Evolutionary conservation across 2,113 vertebrate species (phyloP).

Genomic region (Oenanthe oenanthe): DNA sequence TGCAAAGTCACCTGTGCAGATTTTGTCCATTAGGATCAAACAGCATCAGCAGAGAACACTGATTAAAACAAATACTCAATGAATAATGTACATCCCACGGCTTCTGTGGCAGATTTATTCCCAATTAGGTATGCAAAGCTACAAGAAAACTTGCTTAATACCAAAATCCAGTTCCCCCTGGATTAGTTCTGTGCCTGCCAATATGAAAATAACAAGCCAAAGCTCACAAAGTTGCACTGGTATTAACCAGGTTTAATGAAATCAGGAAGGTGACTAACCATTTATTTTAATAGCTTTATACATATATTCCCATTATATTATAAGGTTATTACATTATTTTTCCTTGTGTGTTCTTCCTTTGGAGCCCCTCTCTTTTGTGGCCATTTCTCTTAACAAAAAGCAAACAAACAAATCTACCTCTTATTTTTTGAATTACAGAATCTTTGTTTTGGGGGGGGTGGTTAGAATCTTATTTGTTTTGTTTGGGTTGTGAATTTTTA

Average conservation of each 20-base stretch:
- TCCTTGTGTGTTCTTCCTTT: neutral
- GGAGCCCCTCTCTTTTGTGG: neutral
- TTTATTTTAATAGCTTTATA: neutral
- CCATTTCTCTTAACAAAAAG: neutral
- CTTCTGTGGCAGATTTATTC: conserved; percentile 9
- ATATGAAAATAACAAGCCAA: neutral
- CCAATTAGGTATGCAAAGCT: conserved; percentile 39
- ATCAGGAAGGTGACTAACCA: neutral
- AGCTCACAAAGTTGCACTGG: neutral
- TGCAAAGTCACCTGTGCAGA: neutral
- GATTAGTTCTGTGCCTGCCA: neutral
- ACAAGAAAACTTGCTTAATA: conserved; percentile 7
- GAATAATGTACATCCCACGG: conserved; percentile 1
- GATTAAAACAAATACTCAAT: neutral
- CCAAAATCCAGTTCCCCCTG: neutral
- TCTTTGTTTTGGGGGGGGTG: too few relatives aligned
- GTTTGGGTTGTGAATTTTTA: neutral
- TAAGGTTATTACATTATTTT: neutral
- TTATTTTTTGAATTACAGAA: neutral
- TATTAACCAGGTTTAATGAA: conserved; percentile 21
- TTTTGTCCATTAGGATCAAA: neutral
- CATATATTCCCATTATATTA: neutral
- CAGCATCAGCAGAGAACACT: neutral
- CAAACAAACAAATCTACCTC: neutral
- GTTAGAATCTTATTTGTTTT: neutral